These are phyloP conservation scores for Arrhamphus sclerolepis DNA, from an alignment of 2,797 vertebrate species.

Conservation along the genomic window DNA sequence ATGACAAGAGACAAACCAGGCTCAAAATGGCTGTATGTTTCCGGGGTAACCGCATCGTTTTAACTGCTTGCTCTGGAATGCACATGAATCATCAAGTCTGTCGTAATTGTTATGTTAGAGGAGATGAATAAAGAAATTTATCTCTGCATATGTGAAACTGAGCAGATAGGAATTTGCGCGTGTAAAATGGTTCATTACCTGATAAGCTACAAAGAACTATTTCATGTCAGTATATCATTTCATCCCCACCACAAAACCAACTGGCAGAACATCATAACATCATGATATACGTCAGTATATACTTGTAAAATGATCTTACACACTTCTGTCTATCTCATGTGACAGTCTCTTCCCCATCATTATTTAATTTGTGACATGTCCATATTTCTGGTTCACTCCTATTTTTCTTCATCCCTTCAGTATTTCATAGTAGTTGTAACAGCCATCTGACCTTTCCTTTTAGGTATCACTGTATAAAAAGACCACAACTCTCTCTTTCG, in stretches of 20 bases:
- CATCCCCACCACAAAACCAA: conserved; percentile 30
- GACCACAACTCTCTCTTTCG: conserved; percentile 57
- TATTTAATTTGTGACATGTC: conserved; percentile 34
- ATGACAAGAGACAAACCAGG: too few species aligned
- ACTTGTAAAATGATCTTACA: conserved; percentile 51
- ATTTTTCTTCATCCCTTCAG: conserved; percentile 31
- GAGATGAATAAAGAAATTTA: neutral
- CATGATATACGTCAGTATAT: neutral
- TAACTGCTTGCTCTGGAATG: too few species aligned
- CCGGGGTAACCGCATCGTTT: too few species aligned
- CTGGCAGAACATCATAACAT: conserved; percentile 50
- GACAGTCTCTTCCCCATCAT: conserved; percentile 27
- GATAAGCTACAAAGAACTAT: conserved; percentile 13
- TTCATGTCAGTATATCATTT: conserved; percentile 9
- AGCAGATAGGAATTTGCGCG: conserved; percentile 13
- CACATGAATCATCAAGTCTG: too few species aligned
- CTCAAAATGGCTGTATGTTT: too few species aligned
- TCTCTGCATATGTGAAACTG: conserved; percentile 7
- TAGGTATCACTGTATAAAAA: conserved; percentile 76
- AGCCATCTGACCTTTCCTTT: conserved; percentile 74
- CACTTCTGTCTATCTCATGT: conserved; percentile 16
- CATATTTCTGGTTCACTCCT: conserved; percentile 8
- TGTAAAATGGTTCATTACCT: conserved; percentile 30
- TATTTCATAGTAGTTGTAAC: conserved; percentile 72
- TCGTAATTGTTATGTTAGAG: neutral